Conservation (phyloP, 1,140 invertebrate genomes). For the Phortica variegata region DNA sequence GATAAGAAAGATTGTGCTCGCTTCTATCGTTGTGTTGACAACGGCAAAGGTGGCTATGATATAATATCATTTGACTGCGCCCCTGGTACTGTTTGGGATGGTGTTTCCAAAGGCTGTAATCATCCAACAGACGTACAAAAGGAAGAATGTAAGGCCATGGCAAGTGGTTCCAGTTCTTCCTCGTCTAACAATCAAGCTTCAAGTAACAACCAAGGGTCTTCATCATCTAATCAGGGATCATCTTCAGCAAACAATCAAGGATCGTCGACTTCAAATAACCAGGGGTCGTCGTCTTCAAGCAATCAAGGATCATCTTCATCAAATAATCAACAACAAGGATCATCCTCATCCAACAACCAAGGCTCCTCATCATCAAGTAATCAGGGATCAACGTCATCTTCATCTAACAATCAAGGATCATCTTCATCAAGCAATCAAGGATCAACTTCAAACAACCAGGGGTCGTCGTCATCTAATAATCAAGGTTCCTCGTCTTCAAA, state of each 20-base stretch:
- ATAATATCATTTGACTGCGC: slow-evolving; percentile 66
- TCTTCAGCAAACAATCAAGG: slow-evolving; percentile 24
- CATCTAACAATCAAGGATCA: slow-evolving; percentile 12
- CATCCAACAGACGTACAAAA: slow-evolving; percentile 63
- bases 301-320: background rate
- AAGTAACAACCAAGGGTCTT: slow-evolving; percentile 17
- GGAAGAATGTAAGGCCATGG: slow-evolving; percentile 61
- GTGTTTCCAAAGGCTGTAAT: slow-evolving; percentile 56
- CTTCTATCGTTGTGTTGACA: slow-evolving; percentile 69
- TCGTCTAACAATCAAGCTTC: slow-evolving; percentile 1
- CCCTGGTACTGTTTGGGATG: slow-evolving; percentile 63
- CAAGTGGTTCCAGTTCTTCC: slow-evolving; percentile 43
- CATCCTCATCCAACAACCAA: slow-evolving; percentile 13
- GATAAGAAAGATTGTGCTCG: slow-evolving; percentile 59
- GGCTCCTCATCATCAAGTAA: slow-evolving; percentile 15
- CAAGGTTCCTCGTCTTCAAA: slow-evolving; percentile 1
- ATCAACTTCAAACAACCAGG: slow-evolving; percentile 3
- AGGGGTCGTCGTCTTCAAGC: too few species aligned
- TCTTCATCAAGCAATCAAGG: slow-evolving; percentile 4
- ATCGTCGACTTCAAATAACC: slow-evolving; percentile 19
- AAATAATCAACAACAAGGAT: slow-evolving; percentile 3
- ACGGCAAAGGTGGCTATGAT: slow-evolving; percentile 60
- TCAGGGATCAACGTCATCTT: slow-evolving; percentile 6
- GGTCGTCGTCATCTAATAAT: slow-evolving; percentile 16
- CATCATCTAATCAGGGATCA: slow-evolving; percentile 11